Evolutionary conservation across 35 echinoderm and acorn worm genomes (phyloP), one percentile per base, ranked within the genome.

Genomic region (Apostichopus japonicus): DNA sequence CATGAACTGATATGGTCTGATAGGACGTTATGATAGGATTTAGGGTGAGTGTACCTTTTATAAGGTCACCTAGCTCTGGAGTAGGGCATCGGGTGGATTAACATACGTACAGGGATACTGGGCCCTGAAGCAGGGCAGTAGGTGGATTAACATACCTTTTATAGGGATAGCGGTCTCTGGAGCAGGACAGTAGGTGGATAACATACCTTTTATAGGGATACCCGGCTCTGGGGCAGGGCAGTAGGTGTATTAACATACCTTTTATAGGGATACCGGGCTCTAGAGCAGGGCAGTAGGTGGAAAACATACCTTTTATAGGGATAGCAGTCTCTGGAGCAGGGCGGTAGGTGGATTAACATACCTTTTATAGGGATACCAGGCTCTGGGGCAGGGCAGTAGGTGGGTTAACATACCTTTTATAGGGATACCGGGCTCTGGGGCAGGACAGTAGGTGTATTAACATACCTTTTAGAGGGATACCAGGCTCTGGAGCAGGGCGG

Each of bases 351-450:
- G 95, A 93, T 17, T 44, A 44, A 44, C 33, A 44, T 77, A 96
- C 96, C 89, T 95, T 94, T 91, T 25, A 98, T 63, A 10, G 94
- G 63, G 5, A 98, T 78, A 5, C 95, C 95, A 14, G 93, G 95
- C 24, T 94, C 93, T 9, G 93, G 81, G 62, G 71, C 90, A 80
- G 93, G 93, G 72, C 95, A 57, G 76, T 65, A 96, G 80, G 95
- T 96, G 27, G 95, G 90, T 44, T 44, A 44, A 44, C 33, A 44
- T 77, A 96, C 96, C 89, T 95, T 94, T 91, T 25, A 98, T 63
- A 10, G 94, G 55, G 2, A 98, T 78, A 5, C 95, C 95, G 11
- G 93, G 95, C 17, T 94, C 91, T 9, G 93, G 81, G 62, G 88
- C 90, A 80, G 86, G 93, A 61, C 95, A 57, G 76, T 77, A 93